Base-by-base conservation (phyloP, 2,113 vertebrate genomes). In the Podiceps cristatus region DNA sequence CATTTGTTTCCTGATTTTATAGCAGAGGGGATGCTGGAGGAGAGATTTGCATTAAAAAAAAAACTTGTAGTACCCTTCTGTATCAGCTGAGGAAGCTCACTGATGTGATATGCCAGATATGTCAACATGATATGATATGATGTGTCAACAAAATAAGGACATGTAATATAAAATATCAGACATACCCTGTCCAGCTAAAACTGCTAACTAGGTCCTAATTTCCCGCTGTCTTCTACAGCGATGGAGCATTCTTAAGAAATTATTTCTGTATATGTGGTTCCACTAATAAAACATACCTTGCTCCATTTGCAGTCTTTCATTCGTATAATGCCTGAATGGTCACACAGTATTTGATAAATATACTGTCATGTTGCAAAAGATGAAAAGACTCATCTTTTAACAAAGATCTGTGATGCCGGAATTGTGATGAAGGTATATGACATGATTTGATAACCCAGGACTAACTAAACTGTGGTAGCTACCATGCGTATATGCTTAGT, bases 1-100 rank as follows among this genome's bases (percentile, higher is more conserved):
- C 73, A 87, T 93, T 94, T 94, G 80, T 89, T 93, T 90, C 68
- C 35, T 8, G 4, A 13, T 94, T 97, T 96, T 87, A 89, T 73
- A 85, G 93, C 77, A 82, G 76, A 91, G 31, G 45, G 60, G 83
- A 78, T 63, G 79, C 44, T 75, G 24, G 49, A 96, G n/a, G 25
- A 88, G 60, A 90, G 37, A 88, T 89, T 42, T 79, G 42, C 67
- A 37, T 69, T 87, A 49, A 77, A 83, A 96, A 42, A 42, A 11
- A 62, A 79, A 29, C 53, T 86, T 73, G 37, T 31, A 82, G 35
- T 45, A 69, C 15, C 71, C 75, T 91, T 74, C 60, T 86, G 60
- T 49, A 75, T 68, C 58, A 72, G 64, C 76, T 86, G 64, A 93
- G 76, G 85, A 86, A 94, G 47, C 58, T 78, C 49, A 92, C 80